A percentile compares a stretch with the other conserved stretches of the same genome.
phyloP scores from a whole-genome alignment of 2,113 vertebrate genomes.

The Thamnophis sirtalis region DNA sequence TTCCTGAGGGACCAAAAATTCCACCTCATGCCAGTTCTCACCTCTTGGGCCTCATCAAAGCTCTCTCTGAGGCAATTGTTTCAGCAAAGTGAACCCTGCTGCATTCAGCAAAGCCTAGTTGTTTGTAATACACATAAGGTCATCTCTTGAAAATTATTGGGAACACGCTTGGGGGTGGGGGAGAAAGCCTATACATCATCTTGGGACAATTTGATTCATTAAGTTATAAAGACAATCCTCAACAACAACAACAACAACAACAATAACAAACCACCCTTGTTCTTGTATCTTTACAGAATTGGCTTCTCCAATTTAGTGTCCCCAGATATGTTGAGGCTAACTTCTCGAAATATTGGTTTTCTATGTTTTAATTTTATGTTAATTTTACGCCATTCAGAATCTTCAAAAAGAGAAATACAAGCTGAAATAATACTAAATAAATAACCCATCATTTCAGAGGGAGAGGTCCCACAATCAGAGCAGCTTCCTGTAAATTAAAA shows the following conservation, averaged over 20 bases:
- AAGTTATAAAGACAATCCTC: background rate
- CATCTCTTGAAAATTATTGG: background rate
- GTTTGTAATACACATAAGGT: background rate
- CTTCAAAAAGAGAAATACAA: background rate
- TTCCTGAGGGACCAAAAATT: slow-evolving; percentile 8
- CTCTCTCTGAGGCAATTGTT: background rate
- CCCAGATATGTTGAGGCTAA: background rate
- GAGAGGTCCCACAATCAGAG: background rate
- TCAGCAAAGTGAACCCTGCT: background rate
- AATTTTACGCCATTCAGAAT: background rate
- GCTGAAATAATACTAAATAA: background rate
- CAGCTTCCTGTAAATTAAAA: background rate
- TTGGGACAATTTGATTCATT: background rate
- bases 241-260: background rate
- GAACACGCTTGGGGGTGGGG: background rate
- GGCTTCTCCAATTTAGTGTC: background rate
- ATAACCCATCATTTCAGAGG: background rate
- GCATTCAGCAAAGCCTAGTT: background rate
- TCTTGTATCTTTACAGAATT: background rate
- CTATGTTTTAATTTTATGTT: background rate
- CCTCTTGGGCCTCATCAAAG: background rate
- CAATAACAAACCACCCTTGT: background rate
- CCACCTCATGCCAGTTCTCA: background rate
- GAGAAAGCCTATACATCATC: background rate
- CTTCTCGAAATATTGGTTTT: background rate